phyloP scores from a whole-genome alignment of 2,113 vertebrate species.

The Fulica atra region DNA sequence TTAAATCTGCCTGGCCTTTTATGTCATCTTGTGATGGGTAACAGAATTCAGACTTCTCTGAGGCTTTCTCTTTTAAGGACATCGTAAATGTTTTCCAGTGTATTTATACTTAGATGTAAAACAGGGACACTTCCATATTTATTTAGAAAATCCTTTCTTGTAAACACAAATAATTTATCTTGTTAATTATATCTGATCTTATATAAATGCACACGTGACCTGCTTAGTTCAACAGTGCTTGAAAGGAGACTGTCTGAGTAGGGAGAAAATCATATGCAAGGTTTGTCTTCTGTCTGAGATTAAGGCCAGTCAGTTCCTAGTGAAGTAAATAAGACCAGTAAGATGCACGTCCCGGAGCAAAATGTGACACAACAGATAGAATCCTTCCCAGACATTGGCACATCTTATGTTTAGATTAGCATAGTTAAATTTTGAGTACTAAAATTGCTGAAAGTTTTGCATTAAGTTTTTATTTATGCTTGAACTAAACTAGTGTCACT shows the following conservation, averaged over 20 bases:
- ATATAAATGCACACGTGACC: not conserved
- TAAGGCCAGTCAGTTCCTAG: not conserved
- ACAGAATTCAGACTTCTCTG: not conserved
- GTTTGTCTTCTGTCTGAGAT: not conserved
- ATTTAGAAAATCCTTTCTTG: not conserved
- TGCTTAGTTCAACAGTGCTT: not conserved
- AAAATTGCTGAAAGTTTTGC: not conserved
- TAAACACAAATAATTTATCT: not conserved
- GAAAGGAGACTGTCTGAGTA: not conserved
- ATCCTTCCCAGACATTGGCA: not conserved
- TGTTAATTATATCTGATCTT: constrained; percentile 4
- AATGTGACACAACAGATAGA: not conserved
- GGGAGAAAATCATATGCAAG: not conserved
- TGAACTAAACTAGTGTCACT: not conserved
- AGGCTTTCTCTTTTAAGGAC: not conserved
- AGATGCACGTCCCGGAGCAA: not conserved
- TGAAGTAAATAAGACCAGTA: not conserved
- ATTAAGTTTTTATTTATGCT: not conserved
- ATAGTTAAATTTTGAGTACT: not conserved
- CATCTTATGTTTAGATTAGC: not conserved
- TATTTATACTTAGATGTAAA: not conserved
- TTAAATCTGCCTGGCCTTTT: not conserved
- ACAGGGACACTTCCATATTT: not conserved
- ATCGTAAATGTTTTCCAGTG: not conserved
- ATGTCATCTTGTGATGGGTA: not conserved